Evolutionary conservation across 2,888 invertebrate species (phyloP), one percentile per base, ranked within the genome.

Genomic region (Callyntrura guangdongensis): DNA sequence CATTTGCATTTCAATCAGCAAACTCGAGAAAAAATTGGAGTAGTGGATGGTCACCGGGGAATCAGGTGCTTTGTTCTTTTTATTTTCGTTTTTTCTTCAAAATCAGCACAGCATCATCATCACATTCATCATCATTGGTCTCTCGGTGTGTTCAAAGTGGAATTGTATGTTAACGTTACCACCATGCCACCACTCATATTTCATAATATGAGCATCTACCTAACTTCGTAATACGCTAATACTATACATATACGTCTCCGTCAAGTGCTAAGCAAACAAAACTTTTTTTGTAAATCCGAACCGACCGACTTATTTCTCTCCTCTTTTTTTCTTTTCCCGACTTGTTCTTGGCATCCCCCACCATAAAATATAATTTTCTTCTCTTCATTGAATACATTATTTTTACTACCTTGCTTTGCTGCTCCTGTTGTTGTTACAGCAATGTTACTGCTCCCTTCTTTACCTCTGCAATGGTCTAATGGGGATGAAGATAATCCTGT

Each of bases 221-320:
- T 36, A 36, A 4, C 36, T 36, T 36, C 36, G 2, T 36, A 36
- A 36, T 6, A 36, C 36, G 36, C 6, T 36, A 20, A 64, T 22
- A 64, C n/a, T 22, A 20, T 36, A 36, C 6, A 36, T 36, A 36
- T 6, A 6, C 2, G 36, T 6, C 3, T 36, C 36, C 69, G 67
- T 67, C 49, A 85, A 85, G 22, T 85, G 84, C 67, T 69, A 84
- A 69, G 84, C 69, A 84, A 67, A 84, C 69, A 84, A 84, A 84
- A 49, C 49, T 36, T 47, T 79, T 49, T 79, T 81, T 17, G 9
- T 2, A 17, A n/a, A 27, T 72, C 20, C 72, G 12, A 72, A 22
- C 72, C 72, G 72, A 72, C 72, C 72, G 72, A 72, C 72, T 72
- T 72, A 69, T 69, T 72, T 47, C 47, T 56, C 20, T 56, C 14